These are phyloP conservation scores for Lethenteron camtschaticum DNA, from an alignment of 2,113 vertebrate species.

Conservation along the genomic window DNA sequence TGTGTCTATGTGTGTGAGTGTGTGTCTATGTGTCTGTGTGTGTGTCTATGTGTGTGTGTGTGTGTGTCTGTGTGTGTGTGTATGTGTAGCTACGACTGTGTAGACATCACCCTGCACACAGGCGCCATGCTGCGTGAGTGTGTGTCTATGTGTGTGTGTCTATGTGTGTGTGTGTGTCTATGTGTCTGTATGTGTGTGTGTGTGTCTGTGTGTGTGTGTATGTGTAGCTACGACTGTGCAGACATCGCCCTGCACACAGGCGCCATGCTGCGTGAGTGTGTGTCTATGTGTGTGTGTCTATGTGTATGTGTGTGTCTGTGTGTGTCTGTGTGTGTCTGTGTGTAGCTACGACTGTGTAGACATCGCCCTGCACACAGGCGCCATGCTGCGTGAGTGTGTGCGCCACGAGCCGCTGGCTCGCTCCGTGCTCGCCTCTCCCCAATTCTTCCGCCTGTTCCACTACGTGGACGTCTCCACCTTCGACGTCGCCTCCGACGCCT, in stretches of 20 bases:
- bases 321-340: not conserved
- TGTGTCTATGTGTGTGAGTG: not conserved
- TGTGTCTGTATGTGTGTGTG: no score
- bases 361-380: constrained; percentile 76
- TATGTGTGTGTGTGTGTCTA: not conserved
- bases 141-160: not conserved
- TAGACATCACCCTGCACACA: constrained; percentile 24
- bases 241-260: no score
- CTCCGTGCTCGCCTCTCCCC: constrained; percentile 51
- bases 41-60: not conserved
- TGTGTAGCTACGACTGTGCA: not conserved
- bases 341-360: constrained; percentile 68
- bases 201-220: not conserved
- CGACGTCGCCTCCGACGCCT: constrained; percentile 91
- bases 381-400: constrained; percentile 88
- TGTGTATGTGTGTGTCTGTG: not conserved
- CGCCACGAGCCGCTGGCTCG: constrained; percentile 83
- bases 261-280: no score
- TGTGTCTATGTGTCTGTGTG: not conserved
- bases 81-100: constrained; percentile 65
- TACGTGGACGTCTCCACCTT: constrained; percentile 95
- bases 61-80: not conserved
- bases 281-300: not conserved
- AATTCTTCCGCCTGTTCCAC: constrained; percentile 69
- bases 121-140: not conserved